Evolutionary conservation across 2,888 invertebrate species (phyloP), one percentile per base, ranked within the genome.

Genomic region (Galerucella calmariensis): DNA sequence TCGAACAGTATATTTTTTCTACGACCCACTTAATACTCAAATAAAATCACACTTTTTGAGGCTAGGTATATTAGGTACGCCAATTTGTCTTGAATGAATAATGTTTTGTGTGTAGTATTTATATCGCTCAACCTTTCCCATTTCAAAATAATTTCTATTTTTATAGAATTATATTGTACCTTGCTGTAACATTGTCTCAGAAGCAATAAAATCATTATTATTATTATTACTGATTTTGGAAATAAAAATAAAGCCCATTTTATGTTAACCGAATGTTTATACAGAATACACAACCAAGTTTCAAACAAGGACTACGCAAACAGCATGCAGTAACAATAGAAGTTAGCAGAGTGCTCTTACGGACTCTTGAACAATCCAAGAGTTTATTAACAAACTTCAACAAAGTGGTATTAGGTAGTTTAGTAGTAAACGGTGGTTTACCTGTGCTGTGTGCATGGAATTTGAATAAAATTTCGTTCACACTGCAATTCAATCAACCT

Each of bases 311-410:
- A 56, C 56, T 56, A 56, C 9, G 53, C 53, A 53, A 20, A 56
- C 56, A 56, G n/a, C 53, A n/a, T 53, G 53, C 53, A 53, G 16
- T 10, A 56, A 56, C 56, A 56, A 56, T 56, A 10, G 56, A 56
- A 56, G 20, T 56, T 56, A 56, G 20, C 16, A 8, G 56, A 20
- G 56, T 10, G 20, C 20, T 56, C 56, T 53, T 6, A 53, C 53
- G 53, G 53, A 14, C 14, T n/a, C n/a, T 53, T 53, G n/a, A 53
- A 2, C 53, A 53, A 16, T 48, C 48, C 48, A 12, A 11, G 58
- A 58, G 58, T 58, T 58, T 61, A 61, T 61, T 61, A 62, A 62
- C 41, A 62, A 62, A 62, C 62, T 62, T 62, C 9, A 41, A 62
- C 27, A 35, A 41, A 41, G 62, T 62, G 41, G 62, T 41, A 62